Evolutionary conservation across 2,797 vertebrate species (phyloP), one percentile per base, ranked within the genome.

Genomic region (Huso huso): DNA sequence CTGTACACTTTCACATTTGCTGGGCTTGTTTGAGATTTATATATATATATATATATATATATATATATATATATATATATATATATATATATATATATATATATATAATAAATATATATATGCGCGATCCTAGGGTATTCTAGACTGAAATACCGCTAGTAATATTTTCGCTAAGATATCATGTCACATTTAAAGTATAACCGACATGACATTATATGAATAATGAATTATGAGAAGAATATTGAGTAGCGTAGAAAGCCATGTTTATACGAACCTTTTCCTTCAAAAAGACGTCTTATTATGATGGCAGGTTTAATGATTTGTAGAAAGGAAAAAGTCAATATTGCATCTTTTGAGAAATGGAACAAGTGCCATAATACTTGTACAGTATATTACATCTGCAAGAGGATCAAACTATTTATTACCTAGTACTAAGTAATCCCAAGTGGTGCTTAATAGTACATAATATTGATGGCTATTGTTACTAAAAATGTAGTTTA

Each of bases 401-500:
- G 76, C 77, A 72, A 72, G 74, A 74, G 67, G 71, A 72, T 72
- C 70, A 78, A 81, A 77, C 78, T 90, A 90, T 92, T 89, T 92
- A 89, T 92, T 90, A 84, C 84, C 80, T 79, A 52, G 78, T 80
- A 86, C 84, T 78, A 79, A 75, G 80, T 71, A 80, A 79, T 77
- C 65, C 70, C 74, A 71, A 72, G 71, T 85, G 80, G 80, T 62
- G 80, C 85, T 83, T 80, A 77, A 51, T 71, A 82, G 76, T 72
- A 77, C 71, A 75, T 79, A 72, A n/a, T 81, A 79, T 72, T 77
- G 85, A 84, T 82, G 82, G 77, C 77, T 80, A 80, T 81, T 82
- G 77, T 84, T 87, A 84, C 69, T 79, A 79, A 85, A 86, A 82
- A 78, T 77, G 71, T 78, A 75, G 83, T 84, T 78, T 89, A 87